Base-by-base conservation (phyloP, 2,113 vertebrate genomes). In the Daubentonia madagascariensis region DNA sequence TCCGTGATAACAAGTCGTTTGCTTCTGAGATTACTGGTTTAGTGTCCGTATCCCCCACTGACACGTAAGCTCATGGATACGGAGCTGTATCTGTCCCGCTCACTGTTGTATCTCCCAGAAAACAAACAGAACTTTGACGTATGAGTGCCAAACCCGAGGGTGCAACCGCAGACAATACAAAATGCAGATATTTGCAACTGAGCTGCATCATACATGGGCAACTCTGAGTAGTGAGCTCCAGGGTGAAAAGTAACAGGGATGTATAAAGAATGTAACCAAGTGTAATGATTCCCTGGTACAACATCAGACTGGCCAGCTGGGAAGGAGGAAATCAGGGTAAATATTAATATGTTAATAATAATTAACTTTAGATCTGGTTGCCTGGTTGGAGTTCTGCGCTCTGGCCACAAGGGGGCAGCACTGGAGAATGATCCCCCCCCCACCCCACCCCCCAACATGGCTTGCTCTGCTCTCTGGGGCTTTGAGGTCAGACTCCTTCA, bases 71-170 rank as follows among this genome's bases (percentile, higher is more conserved):
- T 22, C 28, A 0, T 4, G 32, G 67, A 7, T 25, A 18, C 75
- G 43, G 63, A 32, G 16, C 10, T 32, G 2, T 0, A 0, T 32
- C 16, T 25, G 4, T 1, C 52, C n/a, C 18, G 0, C 32, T 73
- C 54, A 6, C 54, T 50, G 45, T n/a, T 63, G 52, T 22, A 4
- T 13, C 43, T n/a, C 9, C 67, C 35, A 35, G 35, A 70, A 87
- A 67, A 78, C 25, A 91, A 52, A 16, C 25, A 35, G 10, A 30
- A 22, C 12, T n/a, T 50, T 75, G 23, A 75, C 37, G 30, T 20
- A 9, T 25, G 13, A 68, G 70, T 23, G 22, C 30, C 23, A 9
- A 57, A 52, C n/a, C 67, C 35, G 78, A 76, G 67, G 63, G 70
- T 59, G 9, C 25, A 45, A 25, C 9, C 35, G 20, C 68, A 22